Evolutionary conservation across 2,797 vertebrate genomes (phyloP), one percentile per base, ranked within the genome.

Genomic region (Aeoliscus strigatus): DNA sequence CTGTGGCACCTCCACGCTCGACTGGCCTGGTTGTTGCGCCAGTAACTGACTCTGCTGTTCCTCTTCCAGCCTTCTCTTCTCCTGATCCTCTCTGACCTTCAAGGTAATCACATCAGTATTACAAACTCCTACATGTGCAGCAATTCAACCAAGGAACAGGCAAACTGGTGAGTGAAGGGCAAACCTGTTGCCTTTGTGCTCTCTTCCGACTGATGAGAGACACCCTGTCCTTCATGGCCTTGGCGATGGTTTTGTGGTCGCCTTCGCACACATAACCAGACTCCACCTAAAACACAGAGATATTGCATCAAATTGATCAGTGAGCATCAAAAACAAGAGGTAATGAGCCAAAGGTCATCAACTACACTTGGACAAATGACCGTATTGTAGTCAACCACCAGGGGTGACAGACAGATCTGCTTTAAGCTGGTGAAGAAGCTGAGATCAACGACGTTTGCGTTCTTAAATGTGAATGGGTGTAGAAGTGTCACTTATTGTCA

Each of bases 171-270:
- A n/a, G n/a, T n/a, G 4, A 26, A 18, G 3, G 14, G 60, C 73
- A 39, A 9, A 87, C 85, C 81, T 93, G 85, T 66, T 97, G 94
- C 21, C 95, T 86, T 76, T 95, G 94, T 48, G 95, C 91, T 65
- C 96, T 84, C 77, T 99, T 98, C 43, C 94, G 91, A 57, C 91
- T 91, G 66, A 99, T 98, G 61, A 98, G 81, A 48, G 95, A 94
- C 14, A 96, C 96, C 47, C 96, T 88, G 82, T 99, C 96, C 82
- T 95, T 98, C 80, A 99, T 96, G 37, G 96, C 96, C 84, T 99
- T 99, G 1, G 96, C 94, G 73, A 99, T 98, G 14, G 94, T 98
- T 85, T 99, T 99, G 75, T 97, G 94, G 85, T 99, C 96, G 23
- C 94, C 94, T 56, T 99, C 96, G 49, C 86, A 96, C 67, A 99